Base-by-base conservation (phyloP, 2,888 invertebrate species). In the Megamerina dolium region DNA sequence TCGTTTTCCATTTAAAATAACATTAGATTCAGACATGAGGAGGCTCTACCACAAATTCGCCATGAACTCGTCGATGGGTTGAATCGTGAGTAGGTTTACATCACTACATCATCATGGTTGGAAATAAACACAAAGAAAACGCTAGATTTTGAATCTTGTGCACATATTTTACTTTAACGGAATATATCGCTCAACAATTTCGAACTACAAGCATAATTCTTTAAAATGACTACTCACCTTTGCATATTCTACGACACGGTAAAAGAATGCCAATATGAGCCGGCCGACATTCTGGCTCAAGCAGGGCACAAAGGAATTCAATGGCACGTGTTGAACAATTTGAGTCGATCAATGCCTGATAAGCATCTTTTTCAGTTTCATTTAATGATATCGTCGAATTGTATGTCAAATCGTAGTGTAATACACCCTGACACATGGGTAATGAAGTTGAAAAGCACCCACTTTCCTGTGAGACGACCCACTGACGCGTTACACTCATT, bases 211-310 rank as follows among this genome's bases (percentile, higher is more conserved):
- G n/a, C n/a, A n/a, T n/a, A n/a, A n/a, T n/a, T n/a, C n/a, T n/a
- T n/a, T 2, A 14, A 31, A 10, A 19, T 9, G n/a, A 12, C n/a
- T 12, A 14, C 38, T 43, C 63, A 82, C 82, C 77, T 77, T 77
- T 79, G 56, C 83, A 83, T 49, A 82, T 75, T 55, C 76, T 75
- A 50, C 78, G 73, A 59, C 83, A 83, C 0, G 83, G 83, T 55
- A 77, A 74, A 50, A 80, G 74, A n/a, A 76, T 68, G 5, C 75
- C 74, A 50, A 75, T 75, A 10, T 78, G 77, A 13, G 74, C 71
- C 0, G 80, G 78, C 45, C 76, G 77, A 60, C 83, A 83, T 54
- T 82, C 82, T 1, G 83, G 83, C 54, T 83, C 83, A 29, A 83
- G 65, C 10, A 80, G 69, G 2, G 80, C 75, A 53, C 83, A 83